These are phyloP conservation scores for Hoplias malabaricus DNA, from an alignment of 2,113 vertebrate genomes.

Conservation along the genomic window DNA sequence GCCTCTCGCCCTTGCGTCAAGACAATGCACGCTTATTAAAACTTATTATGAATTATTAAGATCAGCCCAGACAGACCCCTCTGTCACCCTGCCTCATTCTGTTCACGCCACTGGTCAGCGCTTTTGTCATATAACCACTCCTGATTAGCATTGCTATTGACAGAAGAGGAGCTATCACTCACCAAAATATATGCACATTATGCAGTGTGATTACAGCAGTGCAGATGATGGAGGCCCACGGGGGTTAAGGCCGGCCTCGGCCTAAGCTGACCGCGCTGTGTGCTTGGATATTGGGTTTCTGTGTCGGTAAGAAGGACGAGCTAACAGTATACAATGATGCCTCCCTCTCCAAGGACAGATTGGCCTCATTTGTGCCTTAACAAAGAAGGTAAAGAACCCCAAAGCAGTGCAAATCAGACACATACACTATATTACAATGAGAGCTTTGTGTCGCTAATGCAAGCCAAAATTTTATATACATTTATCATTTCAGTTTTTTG, in stretches of 20 bases:
- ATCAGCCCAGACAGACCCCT: slow-evolving; percentile 13
- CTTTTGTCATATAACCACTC: slow-evolving; percentile 26
- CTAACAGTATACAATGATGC: slow-evolving; percentile 10
- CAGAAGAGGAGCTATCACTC: slow-evolving; percentile 41
- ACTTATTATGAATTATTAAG: too few species aligned
- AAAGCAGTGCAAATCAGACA: neutral
- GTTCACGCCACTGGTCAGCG: neutral
- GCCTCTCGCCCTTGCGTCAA: slow-evolving; percentile 51
- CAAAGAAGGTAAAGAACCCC: slow-evolving; percentile 68
- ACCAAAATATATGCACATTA: slow-evolving; percentile 57
- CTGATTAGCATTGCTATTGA: slow-evolving; percentile 42
- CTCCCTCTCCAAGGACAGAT: slow-evolving; percentile 67
- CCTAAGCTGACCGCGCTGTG: neutral
- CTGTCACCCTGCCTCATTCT: slow-evolving; percentile 8
- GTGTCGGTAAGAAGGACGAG: slow-evolving; percentile 64
- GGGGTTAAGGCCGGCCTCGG: slow-evolving; percentile 33
- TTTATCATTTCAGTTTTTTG: too few species aligned
- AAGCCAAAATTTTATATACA: neutral
- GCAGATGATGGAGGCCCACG: slow-evolving; percentile 23
- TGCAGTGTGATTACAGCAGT: slow-evolving; percentile 33
- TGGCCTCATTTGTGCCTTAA: slow-evolving; percentile 73
- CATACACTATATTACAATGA: slow-evolving; percentile 19
- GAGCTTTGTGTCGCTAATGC: neutral
- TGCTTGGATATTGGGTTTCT: slow-evolving; percentile 62
- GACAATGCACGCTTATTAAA: slow-evolving; percentile 39